A percentile compares a stretch with the other conserved stretches of the same genome.
Evolutionary conservation across 2,888 invertebrate genomes (phyloP).

Genomic region (Chalcis sispes): DNA sequence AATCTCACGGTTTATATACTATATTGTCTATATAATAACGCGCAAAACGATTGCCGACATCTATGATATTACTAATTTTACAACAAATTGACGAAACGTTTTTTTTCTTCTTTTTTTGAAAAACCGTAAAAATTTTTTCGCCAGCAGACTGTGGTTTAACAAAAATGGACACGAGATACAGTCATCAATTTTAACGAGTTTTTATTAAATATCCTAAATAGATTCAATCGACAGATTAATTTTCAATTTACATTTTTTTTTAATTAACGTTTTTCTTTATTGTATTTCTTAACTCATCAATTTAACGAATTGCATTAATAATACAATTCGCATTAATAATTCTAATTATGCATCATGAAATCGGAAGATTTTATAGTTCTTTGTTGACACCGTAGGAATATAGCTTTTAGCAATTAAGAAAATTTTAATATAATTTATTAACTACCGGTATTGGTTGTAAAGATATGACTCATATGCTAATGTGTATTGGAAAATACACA

Average conservation of each 20-base stretch:
- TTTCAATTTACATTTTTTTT: no score
- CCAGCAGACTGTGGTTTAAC: neutral
- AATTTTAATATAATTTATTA: slow-evolving; percentile 24
- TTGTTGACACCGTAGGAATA: slow-evolving; percentile 9
- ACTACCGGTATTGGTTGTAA: slow-evolving; percentile 15
- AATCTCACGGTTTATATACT: slow-evolving; percentile 28
- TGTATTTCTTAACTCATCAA: no score
- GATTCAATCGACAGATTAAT: no score
- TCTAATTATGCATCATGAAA: slow-evolving; percentile 19
- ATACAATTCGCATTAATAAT: no score
- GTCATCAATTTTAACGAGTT: neutral
- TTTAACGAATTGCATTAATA: no score
- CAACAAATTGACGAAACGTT: slow-evolving; percentile 10
- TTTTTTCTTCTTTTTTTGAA: neutral
- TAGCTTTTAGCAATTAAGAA: neutral
- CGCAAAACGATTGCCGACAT: slow-evolving; percentile 26
- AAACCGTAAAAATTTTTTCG: no score
- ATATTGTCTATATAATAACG: slow-evolving; percentile 9
- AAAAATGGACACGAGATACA: neutral
- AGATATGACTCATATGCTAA: neutral
- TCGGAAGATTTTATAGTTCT: slow-evolving; percentile 17
- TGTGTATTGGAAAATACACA: neutral
- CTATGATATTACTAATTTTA: neutral
- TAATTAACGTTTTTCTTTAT: no score
- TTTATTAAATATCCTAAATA: no score